Conservation (phyloP, 2,888 invertebrate species). For the Apodemia zela region DNA sequence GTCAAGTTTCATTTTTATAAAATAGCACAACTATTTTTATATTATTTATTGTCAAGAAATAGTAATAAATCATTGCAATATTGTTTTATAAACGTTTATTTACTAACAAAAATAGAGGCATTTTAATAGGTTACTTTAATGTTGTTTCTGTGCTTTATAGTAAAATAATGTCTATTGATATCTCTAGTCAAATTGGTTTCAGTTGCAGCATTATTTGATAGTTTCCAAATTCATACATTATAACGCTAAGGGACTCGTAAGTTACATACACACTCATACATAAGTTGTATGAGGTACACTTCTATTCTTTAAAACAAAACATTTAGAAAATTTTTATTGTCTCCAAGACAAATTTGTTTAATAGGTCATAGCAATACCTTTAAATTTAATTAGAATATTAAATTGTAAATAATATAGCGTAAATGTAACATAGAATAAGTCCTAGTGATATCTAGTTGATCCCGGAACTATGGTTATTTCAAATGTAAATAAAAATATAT, state of each 20-base stretch:
- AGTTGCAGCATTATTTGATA: not conserved
- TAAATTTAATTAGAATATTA: constrained; percentile 29
- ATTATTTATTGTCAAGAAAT: not conserved
- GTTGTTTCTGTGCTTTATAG: not conserved
- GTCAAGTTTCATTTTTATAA: constrained; percentile 18
- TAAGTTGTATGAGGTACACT: no score
- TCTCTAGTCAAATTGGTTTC: constrained; percentile 9
- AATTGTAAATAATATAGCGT: constrained; percentile 41
- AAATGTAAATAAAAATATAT: constrained; percentile 77
- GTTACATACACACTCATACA: not conserved
- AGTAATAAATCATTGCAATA: not conserved
- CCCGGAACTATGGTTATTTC: constrained; percentile 61
- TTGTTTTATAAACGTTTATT: constrained; percentile 10
- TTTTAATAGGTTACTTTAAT: constrained; percentile 3
- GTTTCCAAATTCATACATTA: not conserved
- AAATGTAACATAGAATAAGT: constrained; percentile 39
- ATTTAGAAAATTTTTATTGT: constrained; percentile 22
- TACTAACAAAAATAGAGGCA: not conserved
- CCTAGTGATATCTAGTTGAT: constrained; percentile 45
- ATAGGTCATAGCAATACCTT: constrained; percentile 40
- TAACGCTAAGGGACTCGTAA: not conserved
- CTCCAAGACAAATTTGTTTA: constrained; percentile 26
- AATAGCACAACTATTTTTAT: constrained; percentile 26
- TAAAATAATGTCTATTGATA: not conserved
- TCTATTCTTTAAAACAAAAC: not conserved